phyloP scores from a whole-genome alignment of 2,888 invertebrate species.

The Ophion ellenae region DNA sequence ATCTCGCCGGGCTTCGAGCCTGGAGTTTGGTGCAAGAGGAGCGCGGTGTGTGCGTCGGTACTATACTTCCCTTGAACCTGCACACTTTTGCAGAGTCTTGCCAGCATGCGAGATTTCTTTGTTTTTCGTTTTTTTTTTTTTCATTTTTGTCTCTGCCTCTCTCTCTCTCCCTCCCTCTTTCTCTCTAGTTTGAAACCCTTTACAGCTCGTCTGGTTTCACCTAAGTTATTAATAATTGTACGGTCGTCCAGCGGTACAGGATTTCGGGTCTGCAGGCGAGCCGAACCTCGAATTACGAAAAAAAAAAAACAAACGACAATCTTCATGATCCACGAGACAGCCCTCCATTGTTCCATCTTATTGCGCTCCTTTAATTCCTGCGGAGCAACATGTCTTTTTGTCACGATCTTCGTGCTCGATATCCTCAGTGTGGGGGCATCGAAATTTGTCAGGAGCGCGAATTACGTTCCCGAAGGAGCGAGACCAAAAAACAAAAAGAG shows the following conservation, averaged over 20 bases:
- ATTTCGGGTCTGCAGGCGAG: constrained; percentile 43
- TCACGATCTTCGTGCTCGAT: too few species aligned
- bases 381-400: neutral
- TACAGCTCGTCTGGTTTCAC: constrained; percentile 50
- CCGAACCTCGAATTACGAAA: constrained; percentile 48
- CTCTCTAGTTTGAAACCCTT: constrained; percentile 47
- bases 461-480: constrained; percentile 12
- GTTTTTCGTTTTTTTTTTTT: constrained; percentile 16
- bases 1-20: constrained; percentile 8
- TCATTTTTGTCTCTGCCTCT: constrained; percentile 15
- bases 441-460: neutral
- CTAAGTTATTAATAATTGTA: constrained; percentile 67
- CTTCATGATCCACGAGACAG: constrained; percentile 44
- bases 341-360: constrained; percentile 3
- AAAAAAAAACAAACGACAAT: constrained; percentile 31
- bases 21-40: constrained; percentile 34
- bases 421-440: too few species aligned
- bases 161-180: constrained; percentile 15
- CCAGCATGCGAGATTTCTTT: constrained; percentile 35
- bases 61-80: constrained; percentile 37
- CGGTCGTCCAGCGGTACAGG: constrained; percentile 34
- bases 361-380: constrained; percentile 7
- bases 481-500: neutral
- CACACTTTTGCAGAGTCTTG: constrained; percentile 54
- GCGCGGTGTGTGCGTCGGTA: constrained; percentile 35